phyloP scores from a whole-genome alignment of 2,888 invertebrate species.

The Hipparchia sbordonii region DNA sequence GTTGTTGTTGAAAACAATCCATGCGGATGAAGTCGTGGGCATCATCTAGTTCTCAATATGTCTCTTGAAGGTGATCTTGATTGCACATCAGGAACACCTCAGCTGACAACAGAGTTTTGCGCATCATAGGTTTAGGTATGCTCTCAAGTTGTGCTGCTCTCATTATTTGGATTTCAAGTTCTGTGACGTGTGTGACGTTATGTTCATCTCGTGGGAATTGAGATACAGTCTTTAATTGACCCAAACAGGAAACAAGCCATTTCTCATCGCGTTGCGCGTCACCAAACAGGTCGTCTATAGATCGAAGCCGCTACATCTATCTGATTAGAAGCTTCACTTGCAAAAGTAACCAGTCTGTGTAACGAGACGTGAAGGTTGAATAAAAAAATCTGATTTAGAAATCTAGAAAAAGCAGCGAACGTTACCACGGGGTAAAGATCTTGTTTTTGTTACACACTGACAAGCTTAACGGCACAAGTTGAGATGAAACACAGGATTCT shows the following conservation, averaged over 20 bases:
- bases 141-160: no score
- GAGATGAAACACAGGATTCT: not conserved
- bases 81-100: no score
- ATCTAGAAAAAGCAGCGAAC: conserved; percentile 9
- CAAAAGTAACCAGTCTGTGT: not conserved
- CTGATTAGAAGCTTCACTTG: not conserved
- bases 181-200: no score
- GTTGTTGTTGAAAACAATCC: no score
- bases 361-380: conserved; percentile 21
- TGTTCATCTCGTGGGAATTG: no score
- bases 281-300: not conserved
- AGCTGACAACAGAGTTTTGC: no score
- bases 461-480: conserved; percentile 15
- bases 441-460: conserved; percentile 13
- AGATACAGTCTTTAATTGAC: not conserved
- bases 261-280: not conserved
- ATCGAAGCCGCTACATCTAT: not conserved
- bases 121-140: no score
- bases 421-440: not conserved
- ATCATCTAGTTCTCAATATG: no score
- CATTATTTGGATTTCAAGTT: no score
- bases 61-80: no score
- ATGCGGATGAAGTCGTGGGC: no score
- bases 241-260: not conserved
- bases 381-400: conserved; percentile 12